These are phyloP conservation scores for Meta bourneti DNA, from an alignment of 2,888 invertebrate genomes.

Conservation along the genomic window DNA sequence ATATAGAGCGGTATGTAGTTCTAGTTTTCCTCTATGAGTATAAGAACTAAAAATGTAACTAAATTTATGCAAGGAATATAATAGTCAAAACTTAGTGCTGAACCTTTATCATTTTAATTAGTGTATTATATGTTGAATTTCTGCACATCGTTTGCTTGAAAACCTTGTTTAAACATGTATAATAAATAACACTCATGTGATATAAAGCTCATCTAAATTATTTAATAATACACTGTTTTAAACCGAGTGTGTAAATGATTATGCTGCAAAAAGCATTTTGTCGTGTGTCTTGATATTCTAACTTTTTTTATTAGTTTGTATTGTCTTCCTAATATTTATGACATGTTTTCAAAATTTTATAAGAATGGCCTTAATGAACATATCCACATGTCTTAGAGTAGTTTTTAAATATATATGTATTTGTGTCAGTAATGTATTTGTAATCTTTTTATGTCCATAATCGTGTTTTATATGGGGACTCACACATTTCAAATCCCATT, in stretches of 20 bases:
- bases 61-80: neutral
- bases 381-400: slow-evolving; percentile 47
- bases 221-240: neutral
- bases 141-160: neutral
- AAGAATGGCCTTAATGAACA: slow-evolving; percentile 60
- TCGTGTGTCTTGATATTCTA: too few relatives aligned
- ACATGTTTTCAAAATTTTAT: neutral
- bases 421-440: slow-evolving; percentile 39
- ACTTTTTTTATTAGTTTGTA: neutral
- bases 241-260: neutral
- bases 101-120: neutral
- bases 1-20: neutral
- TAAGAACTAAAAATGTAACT: neutral
- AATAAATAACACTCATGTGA: neutral
- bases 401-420: slow-evolving; percentile 23
- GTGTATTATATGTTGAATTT: neutral
- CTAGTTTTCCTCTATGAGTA: neutral
- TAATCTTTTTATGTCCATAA: slow-evolving; percentile 18
- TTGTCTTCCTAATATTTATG: slow-evolving; percentile 37
- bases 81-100: neutral
- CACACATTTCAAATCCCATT: neutral
- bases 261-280: neutral
- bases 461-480: neutral
- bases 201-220: neutral
- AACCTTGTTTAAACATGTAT: neutral